phyloP scores from a whole-genome alignment of 2,888 invertebrate genomes.

The Phytoseiulus persimilis region DNA sequence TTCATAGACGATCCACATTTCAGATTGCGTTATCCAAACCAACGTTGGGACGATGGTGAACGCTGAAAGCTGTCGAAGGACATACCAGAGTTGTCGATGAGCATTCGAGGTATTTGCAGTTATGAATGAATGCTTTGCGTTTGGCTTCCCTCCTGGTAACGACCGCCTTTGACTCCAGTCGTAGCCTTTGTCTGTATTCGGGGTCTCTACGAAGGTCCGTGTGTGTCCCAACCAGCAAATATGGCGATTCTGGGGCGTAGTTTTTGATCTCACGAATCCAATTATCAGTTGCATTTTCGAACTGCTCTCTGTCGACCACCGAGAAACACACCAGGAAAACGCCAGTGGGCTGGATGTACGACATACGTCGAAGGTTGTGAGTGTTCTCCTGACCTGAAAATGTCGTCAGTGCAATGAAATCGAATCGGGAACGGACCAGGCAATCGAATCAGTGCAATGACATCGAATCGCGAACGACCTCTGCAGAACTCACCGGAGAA shows the following conservation, averaged over 20 bases:
- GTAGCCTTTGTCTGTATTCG: neutral
- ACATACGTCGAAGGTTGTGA: neutral
- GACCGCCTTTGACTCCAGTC: neutral
- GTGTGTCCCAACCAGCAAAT: neutral
- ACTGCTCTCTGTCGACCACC: neutral
- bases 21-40: too few relatives aligned
- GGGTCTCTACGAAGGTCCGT: neutral
- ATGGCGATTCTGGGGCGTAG: neutral
- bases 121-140: neutral
- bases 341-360: neutral
- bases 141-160: neutral
- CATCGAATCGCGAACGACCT: too few relatives aligned
- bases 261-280: neutral
- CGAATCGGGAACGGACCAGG: too few relatives aligned
- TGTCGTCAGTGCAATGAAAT: too few relatives aligned
- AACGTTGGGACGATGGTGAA: neutral
- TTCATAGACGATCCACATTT: too few relatives aligned
- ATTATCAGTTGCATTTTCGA: neutral
- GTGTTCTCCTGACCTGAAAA: neutral
- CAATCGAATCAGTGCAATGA: too few relatives aligned
- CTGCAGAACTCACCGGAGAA: neutral
- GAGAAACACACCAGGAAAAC: neutral
- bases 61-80: neutral
- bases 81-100: neutral
- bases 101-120: neutral